A percentile compares a stretch with the other conserved stretches of the same genome.
Evolutionary conservation across 2,888 invertebrate genomes (phyloP).

Genomic region (Mycalesis mineus): DNA sequence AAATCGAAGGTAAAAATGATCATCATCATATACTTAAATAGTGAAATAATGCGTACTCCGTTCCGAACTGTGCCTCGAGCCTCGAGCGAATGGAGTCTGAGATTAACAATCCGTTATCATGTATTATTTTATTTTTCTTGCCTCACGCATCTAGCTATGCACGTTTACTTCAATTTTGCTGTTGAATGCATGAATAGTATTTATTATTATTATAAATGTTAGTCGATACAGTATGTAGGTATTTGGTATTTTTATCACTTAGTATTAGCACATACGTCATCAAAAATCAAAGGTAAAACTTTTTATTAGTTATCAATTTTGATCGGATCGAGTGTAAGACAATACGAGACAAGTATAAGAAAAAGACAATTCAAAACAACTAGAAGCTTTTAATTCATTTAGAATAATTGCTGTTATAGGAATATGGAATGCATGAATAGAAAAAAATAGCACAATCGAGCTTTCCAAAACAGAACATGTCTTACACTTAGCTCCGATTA

Average conservation of each 20-base stretch:
- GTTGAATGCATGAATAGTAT: slow-evolving; percentile 71
- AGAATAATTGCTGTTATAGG: slow-evolving; percentile 51
- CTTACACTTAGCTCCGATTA: slow-evolving; percentile 71
- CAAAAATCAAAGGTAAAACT: slow-evolving; percentile 61
- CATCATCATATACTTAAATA: slow-evolving; percentile 64
- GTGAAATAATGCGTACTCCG: slow-evolving; percentile 50
- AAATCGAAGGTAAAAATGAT: slow-evolving; percentile 61
- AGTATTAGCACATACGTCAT: slow-evolving; percentile 75
- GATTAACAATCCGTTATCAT: slow-evolving; percentile 35
- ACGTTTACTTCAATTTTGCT: slow-evolving; percentile 73
- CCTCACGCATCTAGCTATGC: slow-evolving; percentile 76
- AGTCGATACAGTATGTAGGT: slow-evolving; percentile 45
- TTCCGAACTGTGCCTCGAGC: slow-evolving; percentile 38
- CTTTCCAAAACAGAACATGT: slow-evolving; percentile 42
- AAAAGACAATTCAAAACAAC: slow-evolving; percentile 22
- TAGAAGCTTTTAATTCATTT: slow-evolving; percentile 50
- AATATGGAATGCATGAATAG: slow-evolving; percentile 49
- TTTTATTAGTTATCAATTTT: slow-evolving; percentile 44
- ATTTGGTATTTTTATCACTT: slow-evolving; percentile 55
- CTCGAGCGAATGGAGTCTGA: slow-evolving; percentile 47
- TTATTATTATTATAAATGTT: slow-evolving; percentile 65
- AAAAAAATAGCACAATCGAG: slow-evolving; percentile 4
- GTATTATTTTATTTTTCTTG: slow-evolving; percentile 63
- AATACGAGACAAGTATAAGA: slow-evolving; percentile 22
- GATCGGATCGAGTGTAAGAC: slow-evolving; percentile 72